Base-by-base conservation (phyloP, 2,113 vertebrate species). In the Heterochromis multidens region DNA sequence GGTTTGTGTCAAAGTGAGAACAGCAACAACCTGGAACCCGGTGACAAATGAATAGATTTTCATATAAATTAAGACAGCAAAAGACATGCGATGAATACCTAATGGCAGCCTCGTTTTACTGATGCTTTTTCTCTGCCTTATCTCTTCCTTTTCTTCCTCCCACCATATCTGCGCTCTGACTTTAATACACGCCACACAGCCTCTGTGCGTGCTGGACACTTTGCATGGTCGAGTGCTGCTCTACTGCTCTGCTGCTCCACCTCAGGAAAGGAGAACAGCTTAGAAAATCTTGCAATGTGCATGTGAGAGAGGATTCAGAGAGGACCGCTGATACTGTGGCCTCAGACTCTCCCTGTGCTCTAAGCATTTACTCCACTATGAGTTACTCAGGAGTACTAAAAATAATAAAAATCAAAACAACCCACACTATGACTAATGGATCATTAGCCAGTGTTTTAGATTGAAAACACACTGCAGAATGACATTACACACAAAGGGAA, bases 31-130 rank as follows among this genome's bases (percentile, higher is more conserved):
- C 85, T 81, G 87, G 82, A 92, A 81, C 49, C 25, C 2, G 4
- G 23, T 17, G 17, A 77, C 61, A 8, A 77, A 31, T 27, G 19
- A 86, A 84, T 70, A 88, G 77, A 90, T 87, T 90, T 87, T 85
- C 83, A 87, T 85, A 87, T 85, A 70, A 90, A 91, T 87, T 78
- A 74, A 89, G 67, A 77, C 3, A 4, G 46, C 29, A 17, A 59
- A 79, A 60, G 65, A 54, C 35, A 58, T 56, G 54, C 4, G 61
- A 84, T 80, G 87, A 91, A 91, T 79, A 77, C 60, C 74, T 67
- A 84, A 89, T 78, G 56, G 35, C 23, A 27, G 35, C 27, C 58
- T 27, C 3, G 5, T 77, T 88, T 49, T 35, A 33, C n/a, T 31
- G 4, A 33, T 12, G 33, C 77, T n/a, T 33, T 23, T 21, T 12